These are phyloP conservation scores for Perizoma affinitatum DNA, from an alignment of 2,888 invertebrate species.

Conservation along the genomic window DNA sequence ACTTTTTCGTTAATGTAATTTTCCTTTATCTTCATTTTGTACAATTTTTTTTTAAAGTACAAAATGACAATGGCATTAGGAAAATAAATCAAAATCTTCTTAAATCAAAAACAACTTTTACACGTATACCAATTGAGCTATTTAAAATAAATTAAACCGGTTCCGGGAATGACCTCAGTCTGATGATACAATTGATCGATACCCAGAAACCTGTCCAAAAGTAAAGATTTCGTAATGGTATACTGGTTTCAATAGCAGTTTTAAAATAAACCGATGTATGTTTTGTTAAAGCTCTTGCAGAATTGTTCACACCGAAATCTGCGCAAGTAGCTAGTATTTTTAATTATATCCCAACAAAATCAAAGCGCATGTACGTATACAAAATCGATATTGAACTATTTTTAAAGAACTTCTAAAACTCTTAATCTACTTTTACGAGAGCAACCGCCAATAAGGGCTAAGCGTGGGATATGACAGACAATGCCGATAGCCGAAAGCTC, in stretches of 20 bases:
- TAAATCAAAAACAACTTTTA: no score
- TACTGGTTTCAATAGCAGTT: conserved; percentile 34
- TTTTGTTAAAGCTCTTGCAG: neutral
- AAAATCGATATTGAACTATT: neutral
- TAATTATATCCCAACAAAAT: neutral
- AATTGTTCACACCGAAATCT: neutral
- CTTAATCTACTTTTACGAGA: conserved; percentile 30
- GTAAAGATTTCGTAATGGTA: conserved; percentile 20
- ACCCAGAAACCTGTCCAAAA: conserved; percentile 37
- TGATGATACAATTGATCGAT: conserved; percentile 53
- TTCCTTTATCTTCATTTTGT: no score
- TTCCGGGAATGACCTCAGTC: conserved; percentile 69
- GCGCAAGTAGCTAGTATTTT: neutral
- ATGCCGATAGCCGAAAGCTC: conserved; percentile 46
- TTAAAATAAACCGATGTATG: conserved; percentile 17
- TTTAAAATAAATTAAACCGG: conserved; percentile 53
- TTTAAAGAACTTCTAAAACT: conserved; percentile 5
- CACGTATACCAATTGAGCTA: conserved; percentile 33
- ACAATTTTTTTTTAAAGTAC: no score
- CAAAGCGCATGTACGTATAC: neutral
- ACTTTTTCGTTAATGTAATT: no score
- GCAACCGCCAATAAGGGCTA: conserved; percentile 50
- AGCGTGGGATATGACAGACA: conserved; percentile 57
- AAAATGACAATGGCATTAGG: no score
- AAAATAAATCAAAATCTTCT: no score